Evolutionary conservation across 2,888 invertebrate species (phyloP).

Genomic region (Drosophila imparisetae): DNA sequence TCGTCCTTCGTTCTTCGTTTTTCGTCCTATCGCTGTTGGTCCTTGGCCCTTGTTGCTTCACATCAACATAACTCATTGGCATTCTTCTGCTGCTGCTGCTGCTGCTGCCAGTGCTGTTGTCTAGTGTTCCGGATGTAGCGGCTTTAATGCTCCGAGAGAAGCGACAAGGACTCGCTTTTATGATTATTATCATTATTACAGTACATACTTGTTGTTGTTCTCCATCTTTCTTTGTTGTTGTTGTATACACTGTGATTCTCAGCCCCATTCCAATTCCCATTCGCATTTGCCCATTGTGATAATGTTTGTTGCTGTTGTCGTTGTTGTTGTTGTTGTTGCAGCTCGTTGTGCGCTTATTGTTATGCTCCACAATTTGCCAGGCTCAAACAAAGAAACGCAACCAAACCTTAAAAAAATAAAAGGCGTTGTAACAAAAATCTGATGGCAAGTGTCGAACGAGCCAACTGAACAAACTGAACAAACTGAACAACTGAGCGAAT

Average conservation of each 20-base stretch:
- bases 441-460: slow-evolving; percentile 34
- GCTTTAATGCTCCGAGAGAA: slow-evolving; percentile 54
- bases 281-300: slow-evolving; percentile 18
- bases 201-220: slow-evolving; percentile 36
- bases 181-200: slow-evolving; percentile 72
- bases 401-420: slow-evolving; percentile 11
- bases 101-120: not conserved
- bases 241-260: not conserved
- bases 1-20: slow-evolving; percentile 55
- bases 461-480: not conserved
- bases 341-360: slow-evolving; percentile 63
- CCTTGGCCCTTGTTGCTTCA: slow-evolving; percentile 6
- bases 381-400: slow-evolving; percentile 16
- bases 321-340: slow-evolving; percentile 38
- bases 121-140: slow-evolving; percentile 18
- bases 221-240: slow-evolving; percentile 4
- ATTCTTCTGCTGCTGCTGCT: slow-evolving; percentile 16
- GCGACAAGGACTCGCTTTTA: slow-evolving; percentile 64
- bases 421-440: slow-evolving; percentile 23
- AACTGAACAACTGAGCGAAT: not conserved
- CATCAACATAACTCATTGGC: slow-evolving; percentile 60
- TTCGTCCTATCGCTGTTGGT: slow-evolving; percentile 35
- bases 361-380: slow-evolving; percentile 60
- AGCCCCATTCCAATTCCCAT: slow-evolving; percentile 9
- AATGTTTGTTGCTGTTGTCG: slow-evolving; percentile 31